Evolutionary conservation across 2,888 invertebrate species (phyloP), one percentile per base, ranked within the genome.

Genomic region (Limenitis camilla): DNA sequence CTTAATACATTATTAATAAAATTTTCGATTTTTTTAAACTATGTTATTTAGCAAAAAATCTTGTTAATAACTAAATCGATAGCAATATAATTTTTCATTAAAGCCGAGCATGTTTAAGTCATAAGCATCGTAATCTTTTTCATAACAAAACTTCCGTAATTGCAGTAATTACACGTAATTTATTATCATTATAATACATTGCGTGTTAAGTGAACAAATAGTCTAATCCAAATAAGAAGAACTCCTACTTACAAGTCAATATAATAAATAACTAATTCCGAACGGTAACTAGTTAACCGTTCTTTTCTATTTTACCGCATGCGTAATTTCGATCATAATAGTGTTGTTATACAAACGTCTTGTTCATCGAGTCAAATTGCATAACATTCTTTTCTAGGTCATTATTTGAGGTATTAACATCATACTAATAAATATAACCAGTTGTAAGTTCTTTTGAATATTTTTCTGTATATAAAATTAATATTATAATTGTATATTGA

Each of bases 261-360:
- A 39, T 9, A 49, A 35, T 46, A 19, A 19, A 19, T 1, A 19
- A 19, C 19, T 19, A 19, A 19, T 19, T 19, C 19, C 19, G 19
- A 2, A 19, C 19, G 19, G 19, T 19, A 19, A 19, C 19, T 19
- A 19, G 19, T 19, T 19, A 19, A 19, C 30, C 41, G 40, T 50
- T 50, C 33, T 58, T 53, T 49, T 36, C 32, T 42, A 29, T 48
- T 33, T 32, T 27, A 32, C 48, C 50, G 35, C 44, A 58, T 52
- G 54, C 52, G 59, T 61, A 64, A 61, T 65, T 64, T 59, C 61
- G 56, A 65, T 65, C 58, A 55, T 61, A 45, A 62, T 53, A 53
- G 57, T 66, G 67, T 57, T 60, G 67, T 74, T 73, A 68, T 68
- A 71, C 71, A 72, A 73, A 74, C 66, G 66, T 72, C 68, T 73